phyloP scores from a whole-genome alignment of 2,113 vertebrate genomes.

The Cyanocitta stelleri region DNA sequence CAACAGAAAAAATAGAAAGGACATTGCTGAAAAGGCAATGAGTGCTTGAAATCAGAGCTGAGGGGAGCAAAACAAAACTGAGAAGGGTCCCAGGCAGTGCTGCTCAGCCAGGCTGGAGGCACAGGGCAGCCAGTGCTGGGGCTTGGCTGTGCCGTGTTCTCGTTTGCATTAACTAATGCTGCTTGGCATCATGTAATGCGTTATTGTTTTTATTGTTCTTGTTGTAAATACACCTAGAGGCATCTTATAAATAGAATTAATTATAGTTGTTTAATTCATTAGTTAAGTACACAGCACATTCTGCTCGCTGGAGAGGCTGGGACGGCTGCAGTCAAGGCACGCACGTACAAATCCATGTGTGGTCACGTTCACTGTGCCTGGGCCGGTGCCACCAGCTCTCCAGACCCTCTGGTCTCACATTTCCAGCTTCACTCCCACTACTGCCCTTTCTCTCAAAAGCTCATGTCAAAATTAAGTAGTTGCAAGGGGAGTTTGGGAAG shows the following conservation, averaged over 20 bases:
- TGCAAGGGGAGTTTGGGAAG: background rate
- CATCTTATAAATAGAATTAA: conserved; percentile 60
- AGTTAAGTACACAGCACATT: background rate
- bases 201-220: conserved; percentile 59
- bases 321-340: background rate
- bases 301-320: background rate
- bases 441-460: background rate
- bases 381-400: background rate
- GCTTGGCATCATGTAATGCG: background rate
- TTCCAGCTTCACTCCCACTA: background rate
- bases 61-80: background rate
- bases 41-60: background rate
- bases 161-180: conserved; percentile 17
- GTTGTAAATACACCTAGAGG: conserved; percentile 63
- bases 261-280: conserved; percentile 57
- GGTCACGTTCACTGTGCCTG: background rate
- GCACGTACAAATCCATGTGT: background rate
- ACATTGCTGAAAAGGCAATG: background rate
- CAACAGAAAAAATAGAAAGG: background rate
- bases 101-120: background rate
- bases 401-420: background rate
- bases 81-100: background rate
- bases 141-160: background rate
- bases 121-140: background rate
- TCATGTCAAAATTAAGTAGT: background rate